Evolutionary conservation across 2,888 invertebrate species (phyloP).

Genomic region (Amphipoea lucens): DNA sequence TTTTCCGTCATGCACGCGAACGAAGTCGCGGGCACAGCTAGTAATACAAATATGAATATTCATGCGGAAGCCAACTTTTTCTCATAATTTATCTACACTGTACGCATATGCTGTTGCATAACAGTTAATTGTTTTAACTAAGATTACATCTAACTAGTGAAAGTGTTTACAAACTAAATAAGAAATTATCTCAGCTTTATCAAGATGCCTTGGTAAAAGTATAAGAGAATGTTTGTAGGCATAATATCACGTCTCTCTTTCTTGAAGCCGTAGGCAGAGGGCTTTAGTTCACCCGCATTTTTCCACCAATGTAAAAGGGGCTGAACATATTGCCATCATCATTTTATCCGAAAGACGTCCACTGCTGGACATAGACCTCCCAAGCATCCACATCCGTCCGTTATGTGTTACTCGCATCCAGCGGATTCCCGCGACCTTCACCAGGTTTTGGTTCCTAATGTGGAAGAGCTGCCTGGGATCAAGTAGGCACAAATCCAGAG

Average conservation of each 20-base stretch:
- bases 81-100: slow-evolving; percentile 5
- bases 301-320: not conserved
- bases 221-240: slow-evolving; percentile 4
- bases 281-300: not conserved
- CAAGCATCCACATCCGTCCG: no score
- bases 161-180: slow-evolving; percentile 43
- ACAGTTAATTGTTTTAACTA: slow-evolving; percentile 44
- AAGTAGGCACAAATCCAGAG: no score
- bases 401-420: not conserved
- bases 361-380: not conserved
- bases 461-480: no score
- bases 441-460: no score
- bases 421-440: no score
- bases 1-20: no score
- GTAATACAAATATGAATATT: slow-evolving; percentile 7
- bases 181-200: not conserved
- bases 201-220: not conserved
- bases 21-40: no score
- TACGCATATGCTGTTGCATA: slow-evolving; percentile 23
- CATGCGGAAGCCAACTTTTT: not conserved
- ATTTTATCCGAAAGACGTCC: not conserved
- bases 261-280: no score
- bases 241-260: not conserved
- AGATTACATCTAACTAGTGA: slow-evolving; percentile 34
- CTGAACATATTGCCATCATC: not conserved